Conservation (phyloP, 1,140 invertebrate species). For the Sycobia sp. region DNA sequence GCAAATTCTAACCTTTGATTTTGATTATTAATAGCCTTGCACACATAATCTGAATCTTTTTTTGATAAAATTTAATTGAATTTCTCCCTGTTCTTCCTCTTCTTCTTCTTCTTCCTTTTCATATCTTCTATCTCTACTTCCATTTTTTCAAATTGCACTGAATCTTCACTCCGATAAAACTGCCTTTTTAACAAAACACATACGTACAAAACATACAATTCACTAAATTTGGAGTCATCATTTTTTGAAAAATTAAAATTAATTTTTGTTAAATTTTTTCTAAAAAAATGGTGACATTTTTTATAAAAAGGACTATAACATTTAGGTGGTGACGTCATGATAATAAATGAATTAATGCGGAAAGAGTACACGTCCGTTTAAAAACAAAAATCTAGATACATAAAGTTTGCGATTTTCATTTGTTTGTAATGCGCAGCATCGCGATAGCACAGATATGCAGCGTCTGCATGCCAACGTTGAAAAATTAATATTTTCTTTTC, state of each 20-base stretch:
- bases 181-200: not conserved
- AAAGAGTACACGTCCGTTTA: too few relatives aligned
- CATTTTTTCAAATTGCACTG: not conserved
- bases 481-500: too few relatives aligned
- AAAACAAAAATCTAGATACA: too few relatives aligned
- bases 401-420: too few relatives aligned
- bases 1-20: slow-evolving; percentile 12
- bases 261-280: slow-evolving; percentile 1
- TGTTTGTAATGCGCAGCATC: too few relatives aligned
- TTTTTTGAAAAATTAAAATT: not conserved
- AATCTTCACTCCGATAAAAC: too few relatives aligned
- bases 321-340: not conserved
- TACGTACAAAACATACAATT: not conserved
- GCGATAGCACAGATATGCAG: too few relatives aligned
- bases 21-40: not conserved
- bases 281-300: not conserved
- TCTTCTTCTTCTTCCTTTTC: not conserved
- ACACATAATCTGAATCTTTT: not conserved
- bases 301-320: not conserved
- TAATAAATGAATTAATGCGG: too few relatives aligned
- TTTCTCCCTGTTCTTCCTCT: not conserved
- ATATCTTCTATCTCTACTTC: not conserved
- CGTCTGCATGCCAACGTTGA: too few relatives aligned
- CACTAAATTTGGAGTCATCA: not conserved
- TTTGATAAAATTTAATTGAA: not conserved